phyloP scores from a whole-genome alignment of 2,113 vertebrate species.

The Barnardius zonarius region DNA sequence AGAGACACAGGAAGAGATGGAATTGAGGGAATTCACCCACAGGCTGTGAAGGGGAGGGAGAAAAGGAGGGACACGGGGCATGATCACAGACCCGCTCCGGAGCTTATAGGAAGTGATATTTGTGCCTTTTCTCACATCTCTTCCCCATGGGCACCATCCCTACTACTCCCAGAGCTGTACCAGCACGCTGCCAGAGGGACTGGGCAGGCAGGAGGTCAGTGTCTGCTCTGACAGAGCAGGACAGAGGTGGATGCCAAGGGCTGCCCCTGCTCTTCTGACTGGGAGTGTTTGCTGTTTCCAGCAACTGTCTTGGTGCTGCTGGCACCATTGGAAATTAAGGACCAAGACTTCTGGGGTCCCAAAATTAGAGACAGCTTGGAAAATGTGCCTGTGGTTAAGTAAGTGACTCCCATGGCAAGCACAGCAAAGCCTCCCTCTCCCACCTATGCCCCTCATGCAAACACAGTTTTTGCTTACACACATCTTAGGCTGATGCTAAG shows the following conservation, averaged over 20 bases:
- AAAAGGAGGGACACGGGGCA: fast-evolving
- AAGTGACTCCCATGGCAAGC: too few relatives aligned
- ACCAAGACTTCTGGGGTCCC: not conserved
- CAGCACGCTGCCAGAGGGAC: fast-evolving
- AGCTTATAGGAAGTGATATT: fast-evolving
- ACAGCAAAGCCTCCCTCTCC: not conserved
- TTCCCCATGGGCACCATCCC: fast-evolving
- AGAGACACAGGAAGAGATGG: not conserved
- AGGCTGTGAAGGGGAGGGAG: fast-evolving
- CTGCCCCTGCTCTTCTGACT: not conserved
- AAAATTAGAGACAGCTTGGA: not conserved
- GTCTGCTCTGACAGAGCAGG: fast-evolving
- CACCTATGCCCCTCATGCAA: not conserved
- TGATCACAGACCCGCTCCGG: not conserved
- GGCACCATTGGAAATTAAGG: not conserved
- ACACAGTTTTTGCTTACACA: too few relatives aligned
- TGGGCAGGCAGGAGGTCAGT: not conserved
- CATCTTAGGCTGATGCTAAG: not conserved
- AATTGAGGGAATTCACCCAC: not conserved
- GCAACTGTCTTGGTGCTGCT: not conserved
- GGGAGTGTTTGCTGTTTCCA: not conserved
- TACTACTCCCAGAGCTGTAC: not conserved
- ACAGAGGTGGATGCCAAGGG: not conserved
- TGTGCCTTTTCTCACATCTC: fast-evolving
- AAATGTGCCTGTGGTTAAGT: not conserved